Evolutionary conservation across 2,888 invertebrate species (phyloP), one percentile per base, ranked within the genome.

Genomic region (Tetramorium bicarinatum): DNA sequence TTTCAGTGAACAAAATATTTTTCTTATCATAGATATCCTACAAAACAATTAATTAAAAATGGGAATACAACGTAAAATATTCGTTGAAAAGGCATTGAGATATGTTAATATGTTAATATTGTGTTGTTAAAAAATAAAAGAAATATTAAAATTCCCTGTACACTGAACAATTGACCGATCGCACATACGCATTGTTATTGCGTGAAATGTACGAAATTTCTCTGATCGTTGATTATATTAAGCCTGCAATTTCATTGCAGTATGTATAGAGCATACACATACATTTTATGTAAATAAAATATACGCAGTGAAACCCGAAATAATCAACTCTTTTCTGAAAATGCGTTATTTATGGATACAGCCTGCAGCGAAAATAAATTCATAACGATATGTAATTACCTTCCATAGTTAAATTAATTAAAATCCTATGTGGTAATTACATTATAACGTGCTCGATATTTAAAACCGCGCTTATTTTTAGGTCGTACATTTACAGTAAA

Each of bases 331-430:
- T 80, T 80, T 67, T n/a, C 52, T 59, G 79, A 18, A 47, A 71
- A 71, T 49, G 13, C 47, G 71, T 80, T 80, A 47, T 71, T 77
- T 71, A 80, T 80, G 79, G 13, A 80, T 80, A 80, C 47, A 25
- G 69, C 79, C 79, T 18, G 59, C 71, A 80, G 79, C 47, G 6
- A 71, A 71, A 80, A 80, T 80, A 71, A 71, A 80, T 80, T 59
- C 59, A 59, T 61, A 38, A 56, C 21, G 79, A 71, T 59, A 47
- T 44, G 52, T 47, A 47, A 79, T 79, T 71, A 80, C 59, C 38
- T 59, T 71, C 29, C 71, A 47, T 69, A 59, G 71, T 80, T 71
- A 71, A 80, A 80, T 80, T 79, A 79, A 79, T 59, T 80, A 71
- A 80, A 80, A 80, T 61, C 29, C 54, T 67, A 59, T 59, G 25